phyloP scores from a whole-genome alignment of 92 coral and sea anemone genomes.

The Zoanthus gigantus region DNA sequence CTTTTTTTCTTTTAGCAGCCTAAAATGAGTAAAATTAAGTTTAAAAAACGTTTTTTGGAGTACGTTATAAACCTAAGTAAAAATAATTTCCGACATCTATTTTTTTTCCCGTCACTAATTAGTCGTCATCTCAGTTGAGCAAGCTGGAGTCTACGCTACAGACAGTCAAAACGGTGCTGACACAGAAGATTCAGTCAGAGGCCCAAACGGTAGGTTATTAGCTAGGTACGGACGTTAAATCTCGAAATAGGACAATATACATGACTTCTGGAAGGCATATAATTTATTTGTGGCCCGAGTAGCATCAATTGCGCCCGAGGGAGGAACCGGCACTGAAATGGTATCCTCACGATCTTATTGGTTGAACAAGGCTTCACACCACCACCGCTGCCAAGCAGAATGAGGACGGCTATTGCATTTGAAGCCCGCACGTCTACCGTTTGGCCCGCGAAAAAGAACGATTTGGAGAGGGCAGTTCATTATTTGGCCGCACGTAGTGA shows the following conservation, averaged over 20 bases:
- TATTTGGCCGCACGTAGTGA: too few species aligned
- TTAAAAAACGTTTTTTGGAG: neutral
- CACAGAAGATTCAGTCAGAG: conserved; percentile 96
- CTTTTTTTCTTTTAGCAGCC: neutral
- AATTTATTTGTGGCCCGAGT: too few species aligned
- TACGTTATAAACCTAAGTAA: neutral
- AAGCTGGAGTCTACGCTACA: conserved; percentile 93
- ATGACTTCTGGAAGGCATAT: too few species aligned
- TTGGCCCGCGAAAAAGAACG: too few species aligned
- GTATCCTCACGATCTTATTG: too few species aligned
- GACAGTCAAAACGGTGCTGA: conserved; percentile 88
- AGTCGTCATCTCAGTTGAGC: conserved; percentile 86
- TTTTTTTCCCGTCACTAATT: neutral
- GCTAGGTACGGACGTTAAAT: neutral
- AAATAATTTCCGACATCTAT: neutral
- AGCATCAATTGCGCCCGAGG: too few species aligned
- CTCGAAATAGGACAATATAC: neutral
- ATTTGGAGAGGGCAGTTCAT: too few species aligned
- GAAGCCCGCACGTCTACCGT: too few species aligned
- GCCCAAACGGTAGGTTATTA: conserved; percentile 94
- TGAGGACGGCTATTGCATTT: too few species aligned
- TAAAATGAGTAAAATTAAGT: neutral
- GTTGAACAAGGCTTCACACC: too few species aligned
- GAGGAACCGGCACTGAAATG: too few species aligned
- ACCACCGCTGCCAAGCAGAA: too few species aligned